phyloP scores from a whole-genome alignment of 2,797 vertebrate species.

The Schizopygopsis pylzovi region DNA sequence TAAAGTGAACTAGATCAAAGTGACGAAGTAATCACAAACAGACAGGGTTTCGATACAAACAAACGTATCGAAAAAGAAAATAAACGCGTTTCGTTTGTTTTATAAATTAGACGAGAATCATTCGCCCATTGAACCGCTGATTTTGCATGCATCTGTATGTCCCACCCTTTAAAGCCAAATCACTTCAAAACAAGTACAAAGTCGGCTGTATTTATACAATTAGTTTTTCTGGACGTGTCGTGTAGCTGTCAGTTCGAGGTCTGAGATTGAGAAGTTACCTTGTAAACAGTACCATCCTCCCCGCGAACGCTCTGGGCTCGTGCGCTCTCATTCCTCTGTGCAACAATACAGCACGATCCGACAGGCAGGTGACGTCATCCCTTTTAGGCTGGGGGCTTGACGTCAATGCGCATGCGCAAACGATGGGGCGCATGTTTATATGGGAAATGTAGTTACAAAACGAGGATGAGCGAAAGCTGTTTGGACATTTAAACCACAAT shows the following conservation, averaged over 20 bases:
- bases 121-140: background rate
- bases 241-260: slow-evolving; percentile 13
- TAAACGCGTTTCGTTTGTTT: background rate
- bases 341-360: slow-evolving; percentile 56
- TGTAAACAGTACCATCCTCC: slow-evolving; percentile 59
- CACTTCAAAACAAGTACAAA: background rate
- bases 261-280: slow-evolving; percentile 52
- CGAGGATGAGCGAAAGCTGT: no score
- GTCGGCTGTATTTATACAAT: background rate
- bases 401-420: slow-evolving; percentile 50
- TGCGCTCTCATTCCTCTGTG: slow-evolving; percentile 50
- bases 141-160: slow-evolving; percentile 18
- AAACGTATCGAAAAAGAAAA: background rate
- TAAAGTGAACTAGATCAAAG: slow-evolving; percentile 3
- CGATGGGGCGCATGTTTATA: background rate
- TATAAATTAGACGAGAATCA: slow-evolving; percentile 3
- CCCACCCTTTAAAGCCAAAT: slow-evolving; percentile 57
- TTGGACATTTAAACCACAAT: background rate
- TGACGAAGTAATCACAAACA: no score
- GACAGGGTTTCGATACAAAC: no score
- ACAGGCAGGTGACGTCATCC: slow-evolving; percentile 59
- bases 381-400: background rate
- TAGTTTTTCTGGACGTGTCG: slow-evolving; percentile 1
- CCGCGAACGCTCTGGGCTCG: slow-evolving; percentile 34
- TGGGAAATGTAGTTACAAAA: slow-evolving; percentile 54